Base-by-base conservation (phyloP, 2,797 vertebrate species). In the Morus bassanus region DNA sequence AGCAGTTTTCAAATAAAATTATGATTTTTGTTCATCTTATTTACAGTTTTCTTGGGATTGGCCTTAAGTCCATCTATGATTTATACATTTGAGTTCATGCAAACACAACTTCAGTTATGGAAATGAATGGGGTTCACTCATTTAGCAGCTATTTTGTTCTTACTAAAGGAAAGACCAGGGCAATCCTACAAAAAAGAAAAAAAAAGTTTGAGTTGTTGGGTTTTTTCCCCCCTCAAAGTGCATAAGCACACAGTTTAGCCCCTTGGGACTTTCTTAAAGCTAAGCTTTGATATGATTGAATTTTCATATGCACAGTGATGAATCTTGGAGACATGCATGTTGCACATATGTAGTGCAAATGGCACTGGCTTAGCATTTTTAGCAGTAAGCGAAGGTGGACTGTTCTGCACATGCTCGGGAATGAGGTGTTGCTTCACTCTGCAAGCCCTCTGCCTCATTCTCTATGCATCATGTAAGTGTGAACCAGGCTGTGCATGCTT, bases 381-480 rank as follows among this genome's bases (percentile, higher is more conserved):
- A 93, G 93, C 81, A 74, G 75, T 31, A 45, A 91, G 84, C 3
- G 43, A 93, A 95, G 94, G 89, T 92, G 95, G 93, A 24, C 90
- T 93, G 95, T 22, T 94, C 53, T 80, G 88, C 95, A 96, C 81
- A 88, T 96, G 96, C 95, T 96, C 7, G 63, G 64, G 64, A 94
- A 96, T 61, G 94, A 97, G 93, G 95, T 97, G 94, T 94, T 94
- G 90, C 93, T 95, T 91, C 75, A 18, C 67, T 92, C 86, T 85
- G 84, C 68, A 51, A 93, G 72, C 91, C 60, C 68, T 93, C 64
- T 57, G 90, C 92, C 53, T 96, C 96, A 94, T 95, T 96, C 96
- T 72, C 93, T 18, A 39, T 85, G 94, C 88, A 93, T 96, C 95
- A 91, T 96, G 95, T 96, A 96, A 95, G 96, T 92, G 93, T 94